A percentile compares a stretch with the other conserved stretches of the same genome.
These are phyloP conservation scores for Drosophila kokeensis DNA, from an alignment of 2,888 invertebrate species.

Conservation along the genomic window DNA sequence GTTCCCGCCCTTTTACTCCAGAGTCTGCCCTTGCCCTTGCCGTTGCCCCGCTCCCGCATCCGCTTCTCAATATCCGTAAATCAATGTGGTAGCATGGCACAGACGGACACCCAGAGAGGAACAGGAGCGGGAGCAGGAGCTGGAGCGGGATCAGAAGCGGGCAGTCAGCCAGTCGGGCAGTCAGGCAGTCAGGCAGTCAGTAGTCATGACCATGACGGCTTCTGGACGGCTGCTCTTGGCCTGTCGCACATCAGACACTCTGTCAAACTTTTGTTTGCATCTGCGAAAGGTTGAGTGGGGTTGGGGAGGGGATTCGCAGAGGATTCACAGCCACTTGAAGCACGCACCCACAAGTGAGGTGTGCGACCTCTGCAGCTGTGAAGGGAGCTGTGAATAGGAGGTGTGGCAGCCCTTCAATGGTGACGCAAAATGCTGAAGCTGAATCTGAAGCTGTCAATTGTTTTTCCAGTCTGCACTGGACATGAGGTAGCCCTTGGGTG, in stretches of 20 bases:
- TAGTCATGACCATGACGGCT: slow-evolving; percentile 58
- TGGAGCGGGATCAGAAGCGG: background rate
- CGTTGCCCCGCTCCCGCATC: background rate
- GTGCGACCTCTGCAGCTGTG: slow-evolving; percentile 7
- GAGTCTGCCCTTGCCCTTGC: background rate
- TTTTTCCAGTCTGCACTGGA: slow-evolving; percentile 48
- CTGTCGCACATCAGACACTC: slow-evolving; percentile 78
- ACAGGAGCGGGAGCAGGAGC: background rate
- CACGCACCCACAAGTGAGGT: slow-evolving; percentile 42
- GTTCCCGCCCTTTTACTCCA: background rate
- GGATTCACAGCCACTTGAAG: slow-evolving; percentile 48
- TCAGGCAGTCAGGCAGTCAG: slow-evolving; percentile 2
- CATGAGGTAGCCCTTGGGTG: slow-evolving; percentile 26
- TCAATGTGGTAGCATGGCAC: slow-evolving; percentile 60
- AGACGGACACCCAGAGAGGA: background rate
- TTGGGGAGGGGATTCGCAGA: background rate
- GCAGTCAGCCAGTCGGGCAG: background rate
- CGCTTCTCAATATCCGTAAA: slow-evolving; percentile 49
- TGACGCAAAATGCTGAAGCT: slow-evolving; percentile 23
- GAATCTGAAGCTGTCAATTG: slow-evolving; percentile 56
- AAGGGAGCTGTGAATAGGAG: background rate
- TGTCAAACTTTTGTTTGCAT: slow-evolving; percentile 77
- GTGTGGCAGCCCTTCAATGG: slow-evolving; percentile 28
- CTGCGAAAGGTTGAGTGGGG: background rate
- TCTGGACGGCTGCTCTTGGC: slow-evolving; percentile 70